Base-by-base conservation (phyloP, 2,888 invertebrate species). In the Dryadula phaetusa region DNA sequence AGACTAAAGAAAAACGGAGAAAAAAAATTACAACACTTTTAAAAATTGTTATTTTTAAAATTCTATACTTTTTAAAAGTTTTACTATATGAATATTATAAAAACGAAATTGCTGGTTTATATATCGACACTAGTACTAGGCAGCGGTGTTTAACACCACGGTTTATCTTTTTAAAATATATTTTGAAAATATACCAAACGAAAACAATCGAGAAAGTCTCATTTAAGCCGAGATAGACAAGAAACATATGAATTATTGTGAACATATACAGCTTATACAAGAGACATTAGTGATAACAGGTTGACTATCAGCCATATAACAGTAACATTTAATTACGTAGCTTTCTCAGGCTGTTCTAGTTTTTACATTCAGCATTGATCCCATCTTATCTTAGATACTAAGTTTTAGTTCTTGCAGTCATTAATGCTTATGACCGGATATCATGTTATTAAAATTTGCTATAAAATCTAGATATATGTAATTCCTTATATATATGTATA, bases 291-390 rank as follows among this genome's bases (percentile, higher is more conserved):
- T 60, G 61, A 67, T 58, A 69, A 58, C 65, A 65, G 62, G 62
- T 69, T 62, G 52, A n/a, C 60, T 63, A 46, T 18, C 58, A 63
- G 62, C 34, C 6, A 49, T 58, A 62, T 70, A 71, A 73, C 73
- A 70, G 70, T 74, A 70, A 58, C 62, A 56, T 72, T 74, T 75
- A 75, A 75, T 72, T 70, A 74, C 66, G 65, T 46, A 69, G 60
- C 68, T 69, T 56, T 70, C 68, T 62, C 63, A 72, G 63, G 58
- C 65, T 63, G 44, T 61, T 62, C 74, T 68, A 67, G 71, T 75
- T 72, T 71, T 72, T 74, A 62, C 62, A 66, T 44, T 47, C 32
- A 46, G 65, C 64, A 66, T 69, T 72, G 65, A 73, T 70, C 62
- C 60, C 60, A 67, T 67, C 62, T 64, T 58, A 64, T 66, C 65